Evolutionary conservation across 2,113 vertebrate species (phyloP), one percentile per base, ranked within the genome.

Genomic region (Sarotherodon lohbergeri): DNA sequence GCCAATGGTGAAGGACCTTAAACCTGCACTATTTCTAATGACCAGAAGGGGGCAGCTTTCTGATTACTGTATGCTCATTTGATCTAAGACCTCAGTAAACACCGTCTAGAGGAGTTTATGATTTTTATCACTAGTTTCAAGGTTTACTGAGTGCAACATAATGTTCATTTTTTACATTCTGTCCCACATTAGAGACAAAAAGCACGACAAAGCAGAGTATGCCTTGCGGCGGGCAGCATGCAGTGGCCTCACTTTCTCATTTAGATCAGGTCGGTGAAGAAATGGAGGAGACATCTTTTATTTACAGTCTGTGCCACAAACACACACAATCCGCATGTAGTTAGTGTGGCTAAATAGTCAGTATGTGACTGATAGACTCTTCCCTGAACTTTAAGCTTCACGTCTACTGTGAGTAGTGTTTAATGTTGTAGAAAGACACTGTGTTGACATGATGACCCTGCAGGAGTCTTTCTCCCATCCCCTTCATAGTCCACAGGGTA

Each of bases 401-500:
- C 3, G 13, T 71, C 4, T 3, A 71, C n/a, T 71, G 66, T 71
- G 39, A 71, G 39, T 43, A 71, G 39, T 71, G 66, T 71, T 71
- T 27, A 43, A 71, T 43, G 66, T 27, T 71, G n/a, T 43, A 71
- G 7, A 71, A 71, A 71, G 66, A 16, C 66, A 43, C 66, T 73
- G 39, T 46, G 66, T 46, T 73, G 71, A 84, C 48, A 54, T 71
- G 81, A 87, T 79, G 84, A 90, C 78, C 59, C 86, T 90, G 85
- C 88, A 83, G 36, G 59, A 91, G 87, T 84, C 79, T 76, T n/a
- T 81, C 41, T 57, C 61, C 34, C 63, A 34, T 41, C 85, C 36
- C 68, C 54, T 48, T 36, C 43, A 34, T 3, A 16, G 13, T 43
- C 39, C 22, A 50, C n/a, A 10, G 4, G 17, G 16, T 43, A 24